phyloP scores from a whole-genome alignment of 2,888 invertebrate species.

The Allacma fusca region DNA sequence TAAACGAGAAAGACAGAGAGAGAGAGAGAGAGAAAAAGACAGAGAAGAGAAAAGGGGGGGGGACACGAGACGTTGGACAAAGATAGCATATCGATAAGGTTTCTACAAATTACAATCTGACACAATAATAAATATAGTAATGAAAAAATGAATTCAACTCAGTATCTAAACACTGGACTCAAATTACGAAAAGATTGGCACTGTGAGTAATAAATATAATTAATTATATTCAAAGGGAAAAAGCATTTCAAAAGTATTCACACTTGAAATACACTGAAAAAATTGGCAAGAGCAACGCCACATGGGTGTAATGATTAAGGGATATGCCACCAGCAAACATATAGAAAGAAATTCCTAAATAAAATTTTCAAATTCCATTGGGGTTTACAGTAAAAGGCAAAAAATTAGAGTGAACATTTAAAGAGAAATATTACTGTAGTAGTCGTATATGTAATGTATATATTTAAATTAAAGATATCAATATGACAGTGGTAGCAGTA shows the following conservation, averaged over 20 bases:
- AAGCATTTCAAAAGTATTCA: background rate
- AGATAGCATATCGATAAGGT: constrained; percentile 12
- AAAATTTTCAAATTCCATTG: background rate
- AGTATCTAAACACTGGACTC: background rate
- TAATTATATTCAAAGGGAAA: constrained; percentile 5
- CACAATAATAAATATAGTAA: background rate
- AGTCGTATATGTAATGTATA: background rate
- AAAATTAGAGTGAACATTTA: background rate
- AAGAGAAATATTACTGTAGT: background rate
- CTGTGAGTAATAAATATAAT: background rate
- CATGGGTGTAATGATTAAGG: background rate
- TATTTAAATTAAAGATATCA: background rate
- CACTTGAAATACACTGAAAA: constrained; percentile 8
- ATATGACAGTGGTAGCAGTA: background rate
- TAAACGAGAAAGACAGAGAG: constrained; percentile 17
- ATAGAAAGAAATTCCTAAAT: background rate
- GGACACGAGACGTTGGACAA: constrained; percentile 19
- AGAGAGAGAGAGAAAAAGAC: constrained; percentile 11
- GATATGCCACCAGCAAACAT: constrained; percentile 17
- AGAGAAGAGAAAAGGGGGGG: constrained; percentile 14
- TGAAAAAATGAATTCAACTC: background rate
- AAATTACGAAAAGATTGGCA: background rate
- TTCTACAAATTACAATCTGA: constrained; percentile 7
- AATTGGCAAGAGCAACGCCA: constrained; percentile 24
- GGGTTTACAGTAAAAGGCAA: background rate